Conservation (phyloP, 2,113 vertebrate genomes). For the Penelope pileata region DNA sequence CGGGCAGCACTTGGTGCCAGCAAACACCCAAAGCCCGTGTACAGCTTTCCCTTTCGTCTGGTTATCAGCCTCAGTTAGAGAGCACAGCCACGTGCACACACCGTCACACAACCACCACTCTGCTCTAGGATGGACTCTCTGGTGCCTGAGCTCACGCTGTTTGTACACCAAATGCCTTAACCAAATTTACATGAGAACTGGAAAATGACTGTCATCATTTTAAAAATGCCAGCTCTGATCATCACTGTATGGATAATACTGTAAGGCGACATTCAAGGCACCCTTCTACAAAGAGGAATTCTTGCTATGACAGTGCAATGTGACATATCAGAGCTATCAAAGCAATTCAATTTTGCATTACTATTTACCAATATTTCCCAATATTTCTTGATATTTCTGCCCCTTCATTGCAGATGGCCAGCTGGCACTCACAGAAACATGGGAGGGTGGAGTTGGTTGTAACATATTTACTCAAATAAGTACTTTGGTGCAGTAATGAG, state of each 20-base stretch:
- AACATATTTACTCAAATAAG: constrained; percentile 49
- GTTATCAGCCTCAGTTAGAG: background rate
- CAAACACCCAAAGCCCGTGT: background rate
- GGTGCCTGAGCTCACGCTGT: background rate
- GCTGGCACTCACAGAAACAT: constrained; percentile 6
- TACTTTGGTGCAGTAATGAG: constrained; percentile 19
- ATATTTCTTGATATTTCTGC: constrained; percentile 13
- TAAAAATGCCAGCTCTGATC: constrained; percentile 24
- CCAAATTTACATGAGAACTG: constrained; percentile 39
- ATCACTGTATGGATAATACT: no score
- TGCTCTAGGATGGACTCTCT: background rate
- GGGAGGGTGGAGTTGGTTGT: background rate
- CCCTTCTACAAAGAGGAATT: constrained; percentile 36
- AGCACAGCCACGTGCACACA: background rate
- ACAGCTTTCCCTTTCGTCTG: constrained; percentile 23
- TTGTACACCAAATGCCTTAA: constrained; percentile 41
- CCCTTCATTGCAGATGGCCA: constrained; percentile 3
- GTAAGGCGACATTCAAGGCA: background rate
- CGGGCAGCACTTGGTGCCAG: background rate
- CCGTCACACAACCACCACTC: background rate
- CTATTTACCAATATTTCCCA: no score
- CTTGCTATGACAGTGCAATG: background rate
- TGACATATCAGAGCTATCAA: constrained; percentile 13
- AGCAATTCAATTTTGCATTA: constrained; percentile 47
- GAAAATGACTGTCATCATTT: constrained; percentile 40